Percentiles rank a stretch among this genome's conserved stretches.
Evolutionary conservation across 2,888 invertebrate species (phyloP).

Genomic region (Elmis aenea): DNA sequence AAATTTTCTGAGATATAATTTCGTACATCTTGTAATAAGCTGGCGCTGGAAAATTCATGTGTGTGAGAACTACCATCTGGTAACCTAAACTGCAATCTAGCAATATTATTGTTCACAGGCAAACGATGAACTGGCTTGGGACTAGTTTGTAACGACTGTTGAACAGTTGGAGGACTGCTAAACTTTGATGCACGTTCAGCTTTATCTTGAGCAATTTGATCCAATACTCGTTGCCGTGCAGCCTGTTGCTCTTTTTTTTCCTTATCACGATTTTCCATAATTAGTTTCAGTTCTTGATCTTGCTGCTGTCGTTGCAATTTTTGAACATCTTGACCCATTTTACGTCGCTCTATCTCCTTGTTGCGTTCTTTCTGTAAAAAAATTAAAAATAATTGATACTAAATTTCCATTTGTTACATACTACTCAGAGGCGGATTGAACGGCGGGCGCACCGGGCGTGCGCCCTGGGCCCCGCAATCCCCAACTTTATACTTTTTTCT

Average conservation of each 20-base stretch:
- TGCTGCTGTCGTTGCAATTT: slow-evolving; percentile 69
- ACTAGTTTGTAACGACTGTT: slow-evolving; percentile 14
- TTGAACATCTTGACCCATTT: slow-evolving; percentile 67
- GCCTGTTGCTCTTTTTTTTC: slow-evolving; percentile 72
- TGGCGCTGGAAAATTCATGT: slow-evolving; percentile 65
- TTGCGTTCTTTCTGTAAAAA: slow-evolving; percentile 34
- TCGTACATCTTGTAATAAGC: slow-evolving; percentile 56
- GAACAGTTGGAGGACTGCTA: slow-evolving; percentile 21
- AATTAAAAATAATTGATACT: slow-evolving; percentile 2
- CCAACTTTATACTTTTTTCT: too few species aligned
- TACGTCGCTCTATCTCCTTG: slow-evolving; percentile 67
- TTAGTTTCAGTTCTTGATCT: slow-evolving; percentile 67
- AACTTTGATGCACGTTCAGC: slow-evolving; percentile 58
- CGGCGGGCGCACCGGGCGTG: too few species aligned
- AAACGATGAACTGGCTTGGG: slow-evolving; percentile 10
- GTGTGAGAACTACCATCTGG: slow-evolving; percentile 74
- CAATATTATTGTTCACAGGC: slow-evolving; percentile 42
- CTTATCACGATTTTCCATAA: slow-evolving; percentile 67
- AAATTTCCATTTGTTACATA: too few species aligned
- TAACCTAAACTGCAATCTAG: slow-evolving; percentile 80
- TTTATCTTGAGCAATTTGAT: slow-evolving; percentile 82
- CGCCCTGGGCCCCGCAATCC: too few species aligned
- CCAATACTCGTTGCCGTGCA: slow-evolving; percentile 70
- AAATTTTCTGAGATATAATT: slow-evolving; percentile 42
- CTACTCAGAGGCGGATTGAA: too few species aligned